A percentile compares a stretch with the other conserved stretches of the same genome.
phyloP scores from a whole-genome alignment of 1,140 invertebrate species.

The Plutomurus gul region DNA sequence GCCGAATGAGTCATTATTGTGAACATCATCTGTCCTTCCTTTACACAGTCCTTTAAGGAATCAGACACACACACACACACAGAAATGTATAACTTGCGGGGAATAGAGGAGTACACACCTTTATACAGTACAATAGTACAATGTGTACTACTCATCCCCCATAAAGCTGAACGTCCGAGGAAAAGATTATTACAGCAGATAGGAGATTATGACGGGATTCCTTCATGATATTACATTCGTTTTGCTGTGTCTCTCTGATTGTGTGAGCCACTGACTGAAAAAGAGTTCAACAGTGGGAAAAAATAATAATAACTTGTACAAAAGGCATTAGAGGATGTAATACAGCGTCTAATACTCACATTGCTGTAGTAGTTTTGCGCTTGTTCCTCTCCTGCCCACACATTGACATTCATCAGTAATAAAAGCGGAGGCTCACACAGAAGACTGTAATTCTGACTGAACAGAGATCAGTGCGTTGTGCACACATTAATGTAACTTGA shows the following conservation, averaged over 20 bases:
- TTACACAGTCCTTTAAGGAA: not conserved
- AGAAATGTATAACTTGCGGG: no score
- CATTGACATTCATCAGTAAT: constrained; percentile 24
- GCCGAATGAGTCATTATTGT: constrained; percentile 17
- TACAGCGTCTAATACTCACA: not conserved
- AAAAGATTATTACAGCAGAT: not conserved
- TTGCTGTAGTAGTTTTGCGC: no score
- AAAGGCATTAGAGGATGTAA: constrained; percentile 26
- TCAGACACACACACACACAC: no score
- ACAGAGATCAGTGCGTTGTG: no score
- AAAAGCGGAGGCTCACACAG: no score
- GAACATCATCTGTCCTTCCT: not conserved
- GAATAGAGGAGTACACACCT: no score
- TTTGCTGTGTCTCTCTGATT: not conserved
- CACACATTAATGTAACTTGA: no score
- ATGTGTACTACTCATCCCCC: not conserved
- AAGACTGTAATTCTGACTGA: no score
- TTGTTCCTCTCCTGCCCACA: constrained; percentile 1
- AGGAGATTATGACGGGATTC: constrained; percentile 13
- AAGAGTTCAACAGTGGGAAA: not conserved
- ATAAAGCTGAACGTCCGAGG: not conserved
- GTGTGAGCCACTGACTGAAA: not conserved
- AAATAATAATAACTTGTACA: constrained; percentile 26
- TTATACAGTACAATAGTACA: no score
- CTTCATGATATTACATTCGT: constrained; percentile 2